A percentile compares a stretch with the other conserved stretches of the same genome.
These are phyloP conservation scores for Manduca sexta DNA, from an alignment of 1,140 invertebrate species.

Conservation along the genomic window DNA sequence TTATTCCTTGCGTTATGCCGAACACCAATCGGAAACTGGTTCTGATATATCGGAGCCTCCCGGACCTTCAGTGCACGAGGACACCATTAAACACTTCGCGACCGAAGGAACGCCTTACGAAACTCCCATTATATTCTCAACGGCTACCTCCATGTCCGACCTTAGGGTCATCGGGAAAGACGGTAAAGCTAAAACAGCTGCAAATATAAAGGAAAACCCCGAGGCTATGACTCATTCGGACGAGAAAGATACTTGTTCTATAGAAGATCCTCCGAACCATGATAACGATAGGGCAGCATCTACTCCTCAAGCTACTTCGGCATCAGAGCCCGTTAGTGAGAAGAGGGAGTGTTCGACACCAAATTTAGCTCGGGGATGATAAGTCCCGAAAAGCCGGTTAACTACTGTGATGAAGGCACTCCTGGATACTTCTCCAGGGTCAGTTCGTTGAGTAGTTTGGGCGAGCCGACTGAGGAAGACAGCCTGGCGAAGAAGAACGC, in stretches of 20 bases:
- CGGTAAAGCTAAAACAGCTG: constrained; percentile 35
- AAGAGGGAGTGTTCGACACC: constrained; percentile 63
- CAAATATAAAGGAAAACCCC: constrained; percentile 49
- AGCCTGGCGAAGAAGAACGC: constrained; percentile 60
- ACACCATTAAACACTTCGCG: constrained; percentile 92
- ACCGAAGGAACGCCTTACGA: constrained; percentile 94
- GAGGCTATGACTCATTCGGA: constrained; percentile 70
- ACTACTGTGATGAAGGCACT: constrained; percentile 89
- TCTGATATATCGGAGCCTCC: constrained; percentile 69
- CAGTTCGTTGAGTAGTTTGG: constrained; percentile 85
- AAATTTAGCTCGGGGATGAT: constrained; percentile 78
- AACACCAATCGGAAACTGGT: constrained; percentile 80
- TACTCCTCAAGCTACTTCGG: constrained; percentile 34
- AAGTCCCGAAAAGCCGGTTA: constrained; percentile 83
- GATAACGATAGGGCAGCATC: constrained; percentile 60
- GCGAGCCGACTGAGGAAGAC: constrained; percentile 59
- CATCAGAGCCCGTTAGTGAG: constrained; percentile 30
- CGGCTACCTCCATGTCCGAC: constrained; percentile 91
- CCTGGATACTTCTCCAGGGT: constrained; percentile 88
- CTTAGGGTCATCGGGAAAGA: constrained; percentile 76
- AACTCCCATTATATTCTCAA: constrained; percentile 89
- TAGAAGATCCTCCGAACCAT: constrained; percentile 70
- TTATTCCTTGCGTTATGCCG: constrained; percentile 89
- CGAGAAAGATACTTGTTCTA: constrained; percentile 75
- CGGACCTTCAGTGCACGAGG: constrained; percentile 76